Evolutionary conservation across 2,888 invertebrate species (phyloP), one percentile per base, ranked within the genome.

Genomic region (Tetranychus truncatus): DNA sequence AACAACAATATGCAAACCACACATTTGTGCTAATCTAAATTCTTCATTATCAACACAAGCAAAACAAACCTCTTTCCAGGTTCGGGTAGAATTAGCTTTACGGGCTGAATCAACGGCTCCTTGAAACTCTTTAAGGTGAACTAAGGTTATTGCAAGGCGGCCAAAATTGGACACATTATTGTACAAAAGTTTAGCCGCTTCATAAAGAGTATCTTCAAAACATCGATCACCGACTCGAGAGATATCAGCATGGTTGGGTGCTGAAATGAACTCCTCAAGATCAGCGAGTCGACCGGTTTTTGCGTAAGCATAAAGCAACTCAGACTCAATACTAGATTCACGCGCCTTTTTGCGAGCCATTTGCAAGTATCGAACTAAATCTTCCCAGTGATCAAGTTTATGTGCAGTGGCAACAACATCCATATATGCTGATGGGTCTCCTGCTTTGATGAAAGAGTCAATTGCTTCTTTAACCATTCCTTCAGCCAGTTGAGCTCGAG

Each of bases 101-200:
- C 99, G 89, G 0, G 97, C 99, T 81, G 95, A 90, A 83, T 99
- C 99, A 73, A 99, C 99, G 45, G 99, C 99, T 45, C 95, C 92
- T 83, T 95, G 95, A 86, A 95, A 99, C 84, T 99, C 97, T 83
- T 93, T 95, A 76, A 99, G 86, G 82, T 97, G 90, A 7, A 99
- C 97, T 80, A 99, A 85, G 2, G 99, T 99, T 81, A 99, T 96
- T 21, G 99, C 97, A 80, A 99, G 85, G 5, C 97, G 87, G 1
- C 97, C 97, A 83, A 97, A 99, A 85, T 99, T 99, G 80, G 96
- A 96, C 69, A 99, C 96, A 81, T 96, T 99, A 83, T 97, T 99
- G 86, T 96, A 99, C 6, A 99, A 85, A 77, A 99, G 85, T 82
- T 99, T 99, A 9, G 99, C 99, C 0, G 99, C 93, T 80, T 99